Evolutionary conservation across 2,797 vertebrate genomes (phyloP).

Genomic region (Esox masquinongy): DNA sequence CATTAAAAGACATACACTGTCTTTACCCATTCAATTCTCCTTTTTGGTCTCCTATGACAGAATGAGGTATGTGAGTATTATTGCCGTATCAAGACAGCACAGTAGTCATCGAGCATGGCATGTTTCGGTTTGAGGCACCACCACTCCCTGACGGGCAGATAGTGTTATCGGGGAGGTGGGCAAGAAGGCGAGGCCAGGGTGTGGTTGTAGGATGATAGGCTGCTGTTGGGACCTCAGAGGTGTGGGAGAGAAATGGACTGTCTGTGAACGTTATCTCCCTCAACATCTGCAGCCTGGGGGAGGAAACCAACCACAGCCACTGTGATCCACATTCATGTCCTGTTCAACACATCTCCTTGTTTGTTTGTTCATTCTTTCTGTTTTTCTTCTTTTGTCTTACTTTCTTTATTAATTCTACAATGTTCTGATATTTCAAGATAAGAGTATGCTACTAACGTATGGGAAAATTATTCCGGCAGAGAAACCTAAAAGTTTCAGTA

Average conservation of each 20-base stretch:
- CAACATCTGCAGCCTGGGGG: neutral
- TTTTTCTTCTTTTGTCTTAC: neutral
- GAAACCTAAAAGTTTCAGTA: neutral
- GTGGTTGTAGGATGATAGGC: neutral
- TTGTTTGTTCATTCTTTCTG: neutral
- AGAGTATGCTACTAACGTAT: neutral
- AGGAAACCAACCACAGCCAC: neutral
- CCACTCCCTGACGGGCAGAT: neutral
- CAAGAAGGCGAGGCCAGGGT: neutral
- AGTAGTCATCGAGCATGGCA: neutral
- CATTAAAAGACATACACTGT: too few relatives aligned
- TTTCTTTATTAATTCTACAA: neutral
- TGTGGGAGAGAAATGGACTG: neutral
- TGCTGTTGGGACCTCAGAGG: neutral
- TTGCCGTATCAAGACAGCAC: neutral
- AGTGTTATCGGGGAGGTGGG: neutral
- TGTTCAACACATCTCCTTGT: neutral
- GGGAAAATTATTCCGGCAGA: neutral
- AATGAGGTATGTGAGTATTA: neutral
- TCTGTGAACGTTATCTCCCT: neutral
- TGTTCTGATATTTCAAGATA: neutral
- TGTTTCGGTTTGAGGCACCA: neutral
- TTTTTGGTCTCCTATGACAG: neutral
- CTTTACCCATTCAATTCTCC: neutral
- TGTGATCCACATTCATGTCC: neutral